Evolutionary conservation across 2,888 invertebrate genomes (phyloP).

Genomic region (Drosophila quinaria): DNA sequence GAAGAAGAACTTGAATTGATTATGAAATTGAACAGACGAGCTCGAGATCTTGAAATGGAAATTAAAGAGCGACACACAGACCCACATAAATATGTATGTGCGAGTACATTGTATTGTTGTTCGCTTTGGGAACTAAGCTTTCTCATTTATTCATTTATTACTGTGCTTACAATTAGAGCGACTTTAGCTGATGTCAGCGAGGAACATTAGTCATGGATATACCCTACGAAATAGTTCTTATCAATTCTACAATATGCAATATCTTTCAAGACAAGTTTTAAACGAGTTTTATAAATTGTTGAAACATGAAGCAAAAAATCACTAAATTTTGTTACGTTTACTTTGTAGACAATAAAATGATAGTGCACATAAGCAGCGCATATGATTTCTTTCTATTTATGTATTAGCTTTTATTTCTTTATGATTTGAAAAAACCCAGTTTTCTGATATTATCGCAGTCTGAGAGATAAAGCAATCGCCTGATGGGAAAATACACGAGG

Average conservation of each 20-base stretch:
- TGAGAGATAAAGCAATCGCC: conserved; percentile 42
- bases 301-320: neutral
- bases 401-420: conserved; percentile 8
- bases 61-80: conserved; percentile 17
- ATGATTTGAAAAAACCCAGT: conserved; percentile 11
- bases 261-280: neutral
- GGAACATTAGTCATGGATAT: conserved; percentile 36
- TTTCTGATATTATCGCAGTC: conserved; percentile 47
- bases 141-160: conserved; percentile 7
- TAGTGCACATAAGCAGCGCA: neutral
- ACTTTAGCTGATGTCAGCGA: conserved; percentile 54
- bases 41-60: conserved; percentile 40
- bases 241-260: conserved; percentile 1
- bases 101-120: neutral
- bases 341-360: neutral
- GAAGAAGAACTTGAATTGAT: conserved; percentile 39
- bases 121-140: conserved; percentile 13
- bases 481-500: conserved; percentile 17
- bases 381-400: neutral
- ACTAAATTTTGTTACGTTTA: neutral
- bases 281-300: conserved; percentile 1
- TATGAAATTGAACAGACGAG: conserved; percentile 58
- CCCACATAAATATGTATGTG: conserved; percentile 8
- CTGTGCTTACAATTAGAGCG: conserved; percentile 27
- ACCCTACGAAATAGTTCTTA: conserved; percentile 18